A percentile compares a stretch with the other conserved stretches of the same genome.
These are phyloP conservation scores for Chamaedrilus cognettii DNA, from an alignment of 2,888 invertebrate species.

Conservation along the genomic window DNA sequence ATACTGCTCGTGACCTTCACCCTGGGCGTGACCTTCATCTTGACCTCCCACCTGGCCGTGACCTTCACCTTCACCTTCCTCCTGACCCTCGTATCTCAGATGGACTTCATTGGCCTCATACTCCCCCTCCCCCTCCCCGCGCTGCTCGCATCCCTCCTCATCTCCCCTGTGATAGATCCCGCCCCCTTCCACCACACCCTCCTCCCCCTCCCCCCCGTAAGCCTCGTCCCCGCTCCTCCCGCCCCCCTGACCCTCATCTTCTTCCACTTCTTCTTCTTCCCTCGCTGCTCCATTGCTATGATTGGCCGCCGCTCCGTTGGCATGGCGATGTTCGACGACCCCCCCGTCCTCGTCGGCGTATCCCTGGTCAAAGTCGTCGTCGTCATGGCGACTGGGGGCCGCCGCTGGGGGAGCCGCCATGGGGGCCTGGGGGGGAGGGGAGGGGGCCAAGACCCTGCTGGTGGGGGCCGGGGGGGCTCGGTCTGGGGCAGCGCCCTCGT, in stretches of 20 bases:
- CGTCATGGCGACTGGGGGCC: background rate
- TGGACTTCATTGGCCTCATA: too few species aligned
- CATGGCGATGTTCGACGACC: background rate
- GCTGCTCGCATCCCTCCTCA: background rate
- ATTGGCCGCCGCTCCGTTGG: too few species aligned
- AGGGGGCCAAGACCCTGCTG: background rate
- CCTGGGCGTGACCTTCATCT: too few species aligned
- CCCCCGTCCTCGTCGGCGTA: background rate
- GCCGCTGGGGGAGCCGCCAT: background rate
- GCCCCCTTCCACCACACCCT: background rate
- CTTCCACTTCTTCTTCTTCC: background rate
- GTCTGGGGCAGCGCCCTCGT: background rate
- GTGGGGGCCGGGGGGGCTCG: too few species aligned
- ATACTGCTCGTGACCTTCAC: background rate
- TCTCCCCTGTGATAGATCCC: background rate
- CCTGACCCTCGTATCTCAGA: background rate
- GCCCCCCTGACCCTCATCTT: background rate
- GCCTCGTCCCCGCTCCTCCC: background rate
- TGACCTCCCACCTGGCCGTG: background rate
- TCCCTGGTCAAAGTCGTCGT: background rate
- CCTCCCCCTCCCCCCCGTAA: background rate
- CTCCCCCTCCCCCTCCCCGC: too few species aligned
- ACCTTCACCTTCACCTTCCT: slow-evolving; percentile 3
- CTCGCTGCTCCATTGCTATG: too few species aligned
- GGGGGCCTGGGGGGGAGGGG: background rate